A percentile compares a stretch with the other conserved stretches of the same genome.
These are phyloP conservation scores for Tapirus indicus DNA, from an alignment of 2,797 vertebrate genomes.

Conservation along the genomic window DNA sequence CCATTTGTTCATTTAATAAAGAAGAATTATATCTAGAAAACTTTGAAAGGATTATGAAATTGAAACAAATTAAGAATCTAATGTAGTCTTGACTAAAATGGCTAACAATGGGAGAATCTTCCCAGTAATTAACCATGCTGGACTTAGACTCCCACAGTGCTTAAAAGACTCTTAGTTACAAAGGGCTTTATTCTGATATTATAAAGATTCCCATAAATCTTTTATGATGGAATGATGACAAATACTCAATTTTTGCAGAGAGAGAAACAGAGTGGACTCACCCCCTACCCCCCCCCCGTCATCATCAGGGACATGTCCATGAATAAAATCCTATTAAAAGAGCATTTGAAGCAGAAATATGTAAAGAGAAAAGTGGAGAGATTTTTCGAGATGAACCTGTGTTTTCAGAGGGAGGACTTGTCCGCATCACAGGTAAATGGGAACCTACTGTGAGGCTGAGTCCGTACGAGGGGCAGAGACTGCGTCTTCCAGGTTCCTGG, in stretches of 20 bases:
- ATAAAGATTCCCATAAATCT: neutral
- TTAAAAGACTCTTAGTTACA: neutral
- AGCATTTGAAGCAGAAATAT: neutral
- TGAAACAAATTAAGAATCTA: slow-evolving; percentile 17
- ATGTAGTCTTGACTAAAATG: neutral
- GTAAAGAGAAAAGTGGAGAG: neutral
- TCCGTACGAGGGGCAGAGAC: neutral
- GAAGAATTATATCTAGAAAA: neutral
- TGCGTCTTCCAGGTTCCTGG: neutral
- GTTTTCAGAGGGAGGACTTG: neutral
- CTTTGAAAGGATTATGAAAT: slow-evolving; percentile 36
- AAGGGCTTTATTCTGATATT: neutral
- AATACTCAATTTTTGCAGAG: neutral
- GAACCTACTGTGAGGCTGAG: neutral
- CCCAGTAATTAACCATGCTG: neutral
- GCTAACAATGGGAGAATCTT: neutral
- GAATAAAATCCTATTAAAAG: neutral
- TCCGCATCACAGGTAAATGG: neutral
- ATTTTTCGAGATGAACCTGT: neutral
- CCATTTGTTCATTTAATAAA: slow-evolving; percentile 37
- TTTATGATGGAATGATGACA: neutral
- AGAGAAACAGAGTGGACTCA: neutral
- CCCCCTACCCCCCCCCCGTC: neutral
- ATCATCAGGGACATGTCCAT: neutral
- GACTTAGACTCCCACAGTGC: neutral